Evolutionary conservation across 2,797 vertebrate species (phyloP).

Genomic region (Decapterus maruadsi): DNA sequence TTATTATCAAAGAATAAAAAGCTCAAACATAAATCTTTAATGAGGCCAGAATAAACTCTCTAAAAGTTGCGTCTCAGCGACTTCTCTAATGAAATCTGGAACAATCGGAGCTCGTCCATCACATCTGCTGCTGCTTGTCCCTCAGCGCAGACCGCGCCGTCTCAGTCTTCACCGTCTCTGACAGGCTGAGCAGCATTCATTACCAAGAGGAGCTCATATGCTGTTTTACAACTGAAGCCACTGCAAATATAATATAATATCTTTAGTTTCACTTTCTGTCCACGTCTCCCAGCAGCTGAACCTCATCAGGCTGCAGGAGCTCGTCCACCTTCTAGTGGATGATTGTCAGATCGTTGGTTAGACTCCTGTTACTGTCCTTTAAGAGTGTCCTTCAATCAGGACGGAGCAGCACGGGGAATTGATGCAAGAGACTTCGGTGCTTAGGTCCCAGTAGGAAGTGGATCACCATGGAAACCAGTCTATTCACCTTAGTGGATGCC

Average conservation of each 20-base stretch:
- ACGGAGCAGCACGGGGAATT: no score
- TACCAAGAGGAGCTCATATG: background rate
- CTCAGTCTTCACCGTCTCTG: background rate
- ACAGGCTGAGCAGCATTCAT: background rate
- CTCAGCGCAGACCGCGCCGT: background rate
- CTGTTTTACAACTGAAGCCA: background rate
- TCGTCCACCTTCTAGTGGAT: no score
- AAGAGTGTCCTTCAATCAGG: no score
- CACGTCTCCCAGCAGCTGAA: background rate
- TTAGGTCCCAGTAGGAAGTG: no score
- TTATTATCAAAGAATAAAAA: no score
- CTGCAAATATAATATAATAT: background rate
- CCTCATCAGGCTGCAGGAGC: no score
- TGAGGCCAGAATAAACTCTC: background rate
- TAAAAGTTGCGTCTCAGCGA: background rate
- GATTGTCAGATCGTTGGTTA: no score
- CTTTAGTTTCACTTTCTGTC: background rate
- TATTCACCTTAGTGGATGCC: no score
- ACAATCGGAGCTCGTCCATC: background rate
- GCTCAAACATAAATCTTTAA: background rate
- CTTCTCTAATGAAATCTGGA: background rate
- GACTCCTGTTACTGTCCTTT: no score
- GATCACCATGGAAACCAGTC: no score
- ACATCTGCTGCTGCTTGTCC: background rate
- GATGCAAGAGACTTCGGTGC: no score